Evolutionary conservation across 1,140 invertebrate genomes (phyloP), one percentile per base, ranked within the genome.

Genomic region (Camponotus floridanus): DNA sequence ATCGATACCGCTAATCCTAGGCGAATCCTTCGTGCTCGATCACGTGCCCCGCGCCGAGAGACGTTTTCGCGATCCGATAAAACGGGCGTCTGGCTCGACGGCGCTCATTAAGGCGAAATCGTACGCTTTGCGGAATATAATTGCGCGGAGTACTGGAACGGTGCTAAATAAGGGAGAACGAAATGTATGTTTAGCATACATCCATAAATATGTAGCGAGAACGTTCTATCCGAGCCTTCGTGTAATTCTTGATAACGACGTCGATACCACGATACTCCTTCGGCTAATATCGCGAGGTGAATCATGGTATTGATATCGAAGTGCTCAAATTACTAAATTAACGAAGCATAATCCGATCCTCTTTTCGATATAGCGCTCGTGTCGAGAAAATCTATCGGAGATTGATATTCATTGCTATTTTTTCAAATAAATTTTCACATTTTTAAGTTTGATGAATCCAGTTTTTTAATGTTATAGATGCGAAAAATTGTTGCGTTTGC

Each of bases 1-100:
- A 93, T 93, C 88, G 90, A 91, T 81, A 61, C 86, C 81, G 79
- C 86, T 86, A 88, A 88, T 91, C 89, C 74, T 83, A 68, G 61
- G 85, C 48, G 76, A 92, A 93, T 91, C 91, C 85, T 87, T 87
- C 85, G 81, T 73, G 90, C 84, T 76, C 85, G 86, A 89, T 86
- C 68, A 76, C 83, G 76, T 45, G 78, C 55, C n/a, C 51, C 83
- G 48, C 84, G 83, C 48, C n/a, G 33, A 86, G 39, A 70, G 26
- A 55, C 61, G 74, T 68, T 76, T 76, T 57, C 70, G 55, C 73
- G 73, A 65, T 76, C 59, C 74, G 62, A 67, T 67, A 67, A 79
- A 85, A 83, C 68, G 79, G 55, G 15, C 74, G 68, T 57, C 26
- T 36, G 26, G 64, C 7, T 45, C 67, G 55, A 71, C 79, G 36